Evolutionary conservation across 2,113 vertebrate genomes (phyloP), one percentile per base, ranked within the genome.

Genomic region (Cranoglanis bouderius): DNA sequence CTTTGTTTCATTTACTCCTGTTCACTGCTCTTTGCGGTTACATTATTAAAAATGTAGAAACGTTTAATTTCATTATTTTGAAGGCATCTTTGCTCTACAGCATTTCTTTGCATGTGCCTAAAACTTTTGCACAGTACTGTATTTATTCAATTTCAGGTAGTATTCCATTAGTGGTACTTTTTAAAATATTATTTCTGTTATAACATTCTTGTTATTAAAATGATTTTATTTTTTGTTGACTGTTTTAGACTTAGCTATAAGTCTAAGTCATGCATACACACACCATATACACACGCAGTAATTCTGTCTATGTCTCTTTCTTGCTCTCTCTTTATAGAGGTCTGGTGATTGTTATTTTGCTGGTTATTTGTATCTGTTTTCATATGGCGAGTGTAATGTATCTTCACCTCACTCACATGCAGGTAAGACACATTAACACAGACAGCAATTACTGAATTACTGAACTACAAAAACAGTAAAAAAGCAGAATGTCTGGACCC

Each of bases 351-450:
- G 95, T 99, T 92, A 96, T 99, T 92, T 95, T 99, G 91, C 95
- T 99, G 95, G 97, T 98, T 91, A 96, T 98, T 90, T 98, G 96
- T 93, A 96, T 99, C 94, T 99, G 98, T 95, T 98, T 99, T 95
- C 96, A 99, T 81, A 95, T 97, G 93, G 96, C 97, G 94, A 99
- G 98, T 93, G 97, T 98, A 88, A 97, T 99, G 96, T 99, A 99
- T 90, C 96, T 99, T 92, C 97, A 98, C 82, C 93, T 99, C 93
- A 97, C 97, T 89, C 94, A 95, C 89, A 94, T 97, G 92, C 98
- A 99, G 97, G 98, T 99, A 96, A 89, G 12, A 82, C 40, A 72
- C n/a, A 24, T 38, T 29, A 29, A 84, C 57, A 82, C 82, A 82
- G 6, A 65, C 46, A 51, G 40, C n/a, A 8, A 63, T 35, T 53